These are phyloP conservation scores for Empidonax traillii DNA, from an alignment of 2,113 vertebrate species.

Conservation along the genomic window DNA sequence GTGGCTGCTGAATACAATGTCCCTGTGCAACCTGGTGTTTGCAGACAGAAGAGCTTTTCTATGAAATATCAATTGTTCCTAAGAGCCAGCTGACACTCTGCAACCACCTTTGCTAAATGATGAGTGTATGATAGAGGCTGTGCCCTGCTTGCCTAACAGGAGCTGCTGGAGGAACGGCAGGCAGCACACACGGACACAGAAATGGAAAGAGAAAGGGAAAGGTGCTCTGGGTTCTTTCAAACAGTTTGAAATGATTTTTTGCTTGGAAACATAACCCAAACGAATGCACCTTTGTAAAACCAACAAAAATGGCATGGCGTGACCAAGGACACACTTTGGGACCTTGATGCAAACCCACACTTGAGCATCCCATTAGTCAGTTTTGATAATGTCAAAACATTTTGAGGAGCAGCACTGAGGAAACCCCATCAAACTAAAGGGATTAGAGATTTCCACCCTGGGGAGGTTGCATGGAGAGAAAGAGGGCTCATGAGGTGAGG, in stretches of 20 bases:
- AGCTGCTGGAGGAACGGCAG: background rate
- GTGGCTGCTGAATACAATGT: background rate
- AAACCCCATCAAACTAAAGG: background rate
- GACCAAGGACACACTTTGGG: background rate
- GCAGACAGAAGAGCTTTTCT: background rate
- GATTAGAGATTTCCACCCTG: background rate
- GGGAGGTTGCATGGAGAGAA: background rate
- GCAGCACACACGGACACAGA: rapidly evolving
- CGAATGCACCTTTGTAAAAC: background rate
- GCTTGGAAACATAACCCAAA: background rate
- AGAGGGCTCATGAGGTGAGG: background rate
- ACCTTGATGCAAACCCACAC: rapidly evolving
- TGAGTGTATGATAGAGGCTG: background rate
- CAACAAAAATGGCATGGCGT: background rate
- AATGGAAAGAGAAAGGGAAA: background rate
- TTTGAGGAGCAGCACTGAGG: background rate
- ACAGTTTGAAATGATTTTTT: background rate
- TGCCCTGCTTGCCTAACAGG: rapidly evolving
- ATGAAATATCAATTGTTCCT: background rate
- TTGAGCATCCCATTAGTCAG: background rate
- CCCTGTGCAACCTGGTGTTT: background rate
- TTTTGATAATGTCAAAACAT: background rate
- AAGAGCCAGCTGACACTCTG: background rate
- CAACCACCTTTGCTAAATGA: rapidly evolving
- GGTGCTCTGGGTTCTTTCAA: background rate